Conservation (phyloP, 64 coral and sea anemone genomes). For the Stichodactyla mertensii region DNA sequence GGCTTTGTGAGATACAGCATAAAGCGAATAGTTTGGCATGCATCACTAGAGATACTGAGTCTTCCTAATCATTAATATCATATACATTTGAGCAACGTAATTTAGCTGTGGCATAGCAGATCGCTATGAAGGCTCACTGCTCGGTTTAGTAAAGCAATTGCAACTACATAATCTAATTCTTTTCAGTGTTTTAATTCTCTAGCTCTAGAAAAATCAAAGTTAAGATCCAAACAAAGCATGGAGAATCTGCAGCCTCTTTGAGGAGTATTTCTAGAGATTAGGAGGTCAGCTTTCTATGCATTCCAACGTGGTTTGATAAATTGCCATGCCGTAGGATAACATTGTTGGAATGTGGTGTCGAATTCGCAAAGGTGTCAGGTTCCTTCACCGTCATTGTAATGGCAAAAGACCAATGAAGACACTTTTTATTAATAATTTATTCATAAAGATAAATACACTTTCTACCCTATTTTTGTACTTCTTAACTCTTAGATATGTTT, state of each 20-base stretch:
- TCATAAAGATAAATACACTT: too few species aligned
- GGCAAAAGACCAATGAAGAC: too few species aligned
- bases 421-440: too few species aligned
- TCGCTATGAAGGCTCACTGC: too few species aligned
- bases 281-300: background rate
- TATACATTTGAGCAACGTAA: too few species aligned
- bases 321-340: background rate
- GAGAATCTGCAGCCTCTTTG: background rate
- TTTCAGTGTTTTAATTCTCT: background rate
- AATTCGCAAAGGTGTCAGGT: background rate
- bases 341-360: conserved; percentile 1
- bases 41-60: too few species aligned
- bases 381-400: background rate
- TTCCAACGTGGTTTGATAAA: background rate
- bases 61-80: too few species aligned
- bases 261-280: background rate
- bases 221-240: background rate
- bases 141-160: background rate
- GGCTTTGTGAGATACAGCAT: background rate
- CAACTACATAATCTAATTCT: background rate
- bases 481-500: too few species aligned
- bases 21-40: too few species aligned
- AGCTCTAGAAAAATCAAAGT: background rate
- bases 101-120: too few species aligned
- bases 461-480: too few species aligned